Evolutionary conservation across 2,888 invertebrate genomes (phyloP).

Genomic region (Caenorhabditis uteleia): DNA sequence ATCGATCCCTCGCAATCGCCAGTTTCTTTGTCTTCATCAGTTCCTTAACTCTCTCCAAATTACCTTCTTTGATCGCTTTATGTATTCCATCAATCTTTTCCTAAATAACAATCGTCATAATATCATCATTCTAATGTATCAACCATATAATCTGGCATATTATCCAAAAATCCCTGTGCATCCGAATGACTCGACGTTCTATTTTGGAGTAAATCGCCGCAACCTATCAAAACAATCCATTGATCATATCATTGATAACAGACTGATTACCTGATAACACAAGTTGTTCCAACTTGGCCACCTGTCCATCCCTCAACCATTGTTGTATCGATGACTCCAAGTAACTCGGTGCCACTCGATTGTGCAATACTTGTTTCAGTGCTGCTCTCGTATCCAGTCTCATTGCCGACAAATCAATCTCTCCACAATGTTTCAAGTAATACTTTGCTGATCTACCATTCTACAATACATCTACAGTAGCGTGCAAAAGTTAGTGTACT

Average conservation of each 20-base stretch:
- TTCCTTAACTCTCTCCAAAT: constrained; percentile 82
- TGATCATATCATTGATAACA: not conserved
- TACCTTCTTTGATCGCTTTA: constrained; percentile 83
- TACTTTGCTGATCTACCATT: constrained; percentile 71
- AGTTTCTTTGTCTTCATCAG: constrained; percentile 79
- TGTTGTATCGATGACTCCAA: constrained; percentile 78
- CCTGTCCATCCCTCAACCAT: constrained; percentile 77
- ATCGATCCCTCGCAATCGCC: constrained; percentile 76
- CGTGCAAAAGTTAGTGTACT: too few species aligned
- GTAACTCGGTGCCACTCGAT: constrained; percentile 69
- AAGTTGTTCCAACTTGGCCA: constrained; percentile 66
- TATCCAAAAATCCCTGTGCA: constrained; percentile 58
- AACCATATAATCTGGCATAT: constrained; percentile 55
- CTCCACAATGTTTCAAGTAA: constrained; percentile 70
- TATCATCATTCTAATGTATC: constrained; percentile 8
- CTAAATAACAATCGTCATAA: constrained; percentile 72
- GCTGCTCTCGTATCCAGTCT: constrained; percentile 67
- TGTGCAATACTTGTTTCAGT: constrained; percentile 66
- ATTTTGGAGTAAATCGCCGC: constrained; percentile 79
- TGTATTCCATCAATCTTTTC: constrained; percentile 88
- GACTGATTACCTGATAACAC: constrained; percentile 53
- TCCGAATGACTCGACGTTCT: constrained; percentile 71
- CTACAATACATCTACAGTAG: constrained; percentile 63
- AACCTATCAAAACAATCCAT: constrained; percentile 75
- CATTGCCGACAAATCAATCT: constrained; percentile 69